Evolutionary conservation across 2,888 invertebrate species (phyloP).

Genomic region (Xanthorhoe designata): DNA sequence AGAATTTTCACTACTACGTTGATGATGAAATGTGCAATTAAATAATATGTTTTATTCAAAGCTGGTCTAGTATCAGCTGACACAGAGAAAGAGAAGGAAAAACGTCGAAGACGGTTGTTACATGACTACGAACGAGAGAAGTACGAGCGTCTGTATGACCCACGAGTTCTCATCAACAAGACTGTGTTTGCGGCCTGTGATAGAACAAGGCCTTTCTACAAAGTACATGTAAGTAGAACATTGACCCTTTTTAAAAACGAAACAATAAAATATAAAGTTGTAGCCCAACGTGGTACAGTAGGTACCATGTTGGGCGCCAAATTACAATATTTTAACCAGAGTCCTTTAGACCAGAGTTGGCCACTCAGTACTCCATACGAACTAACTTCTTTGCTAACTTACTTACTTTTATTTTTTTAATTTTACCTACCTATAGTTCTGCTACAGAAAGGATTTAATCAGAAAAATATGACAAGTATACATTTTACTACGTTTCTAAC

Average conservation of each 20-base stretch:
- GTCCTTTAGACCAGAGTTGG: no score
- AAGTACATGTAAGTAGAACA: slow-evolving; percentile 56
- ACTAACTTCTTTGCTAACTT: no score
- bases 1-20: neutral
- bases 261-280: neutral
- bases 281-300: slow-evolving; percentile 3
- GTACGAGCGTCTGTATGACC: slow-evolving; percentile 70
- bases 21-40: neutral
- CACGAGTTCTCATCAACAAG: slow-evolving; percentile 70
- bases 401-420: no score
- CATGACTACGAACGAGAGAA: slow-evolving; percentile 70
- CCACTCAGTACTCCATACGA: no score
- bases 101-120: slow-evolving; percentile 62
- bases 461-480: no score
- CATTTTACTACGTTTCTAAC: no score
- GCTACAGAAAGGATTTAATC: no score
- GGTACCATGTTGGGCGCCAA: slow-evolving; percentile 16
- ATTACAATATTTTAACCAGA: neutral
- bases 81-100: slow-evolving; percentile 66
- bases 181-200: slow-evolving; percentile 75
- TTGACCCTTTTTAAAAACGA: neutral
- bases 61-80: slow-evolving; percentile 59
- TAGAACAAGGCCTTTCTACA: slow-evolving; percentile 68
- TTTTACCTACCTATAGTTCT: no score
- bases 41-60: slow-evolving; percentile 32